Percentiles rank a stretch among this genome's conserved stretches.
phyloP scores from a whole-genome alignment of 2,888 invertebrate genomes.

The Cephus pulcher region DNA sequence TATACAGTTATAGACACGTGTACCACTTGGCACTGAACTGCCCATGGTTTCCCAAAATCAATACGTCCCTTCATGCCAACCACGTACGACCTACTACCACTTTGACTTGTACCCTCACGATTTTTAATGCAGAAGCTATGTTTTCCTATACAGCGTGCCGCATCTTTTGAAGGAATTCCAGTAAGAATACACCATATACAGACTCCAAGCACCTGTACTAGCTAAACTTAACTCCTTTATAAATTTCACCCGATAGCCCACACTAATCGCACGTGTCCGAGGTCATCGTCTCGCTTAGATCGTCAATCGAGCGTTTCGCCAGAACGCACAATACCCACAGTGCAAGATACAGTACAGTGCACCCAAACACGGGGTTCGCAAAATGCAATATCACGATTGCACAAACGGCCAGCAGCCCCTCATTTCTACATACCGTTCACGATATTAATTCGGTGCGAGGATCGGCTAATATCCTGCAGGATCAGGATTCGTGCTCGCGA shows the following conservation, averaged over 20 bases:
- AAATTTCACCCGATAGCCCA: not conserved
- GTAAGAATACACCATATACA: not conserved
- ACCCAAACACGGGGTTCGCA: slow-evolving; percentile 17
- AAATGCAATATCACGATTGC: slow-evolving; percentile 47
- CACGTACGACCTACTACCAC: not conserved
- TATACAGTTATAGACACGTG: not conserved
- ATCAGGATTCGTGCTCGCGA: slow-evolving; percentile 16
- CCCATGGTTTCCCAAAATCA: not conserved
- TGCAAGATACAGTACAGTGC: not conserved
- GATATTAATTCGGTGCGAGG: slow-evolving; percentile 43
- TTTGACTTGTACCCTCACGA: not conserved
- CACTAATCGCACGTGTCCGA: not conserved
- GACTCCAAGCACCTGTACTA: not conserved
- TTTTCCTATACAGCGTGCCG: not conserved
- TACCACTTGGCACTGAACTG: not conserved
- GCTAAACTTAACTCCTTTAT: not conserved
- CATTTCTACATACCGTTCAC: slow-evolving; percentile 15
- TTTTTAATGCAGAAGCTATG: not conserved
- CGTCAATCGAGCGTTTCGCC: not conserved
- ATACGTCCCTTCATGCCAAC: not conserved
- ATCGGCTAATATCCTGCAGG: slow-evolving; percentile 37
- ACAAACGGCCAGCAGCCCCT: slow-evolving; percentile 38
- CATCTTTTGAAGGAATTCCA: not conserved
- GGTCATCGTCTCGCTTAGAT: not conserved
- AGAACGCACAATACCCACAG: not conserved